phyloP scores from a whole-genome alignment of 2,888 invertebrate genomes.

The Fissipunctia ypsillon region DNA sequence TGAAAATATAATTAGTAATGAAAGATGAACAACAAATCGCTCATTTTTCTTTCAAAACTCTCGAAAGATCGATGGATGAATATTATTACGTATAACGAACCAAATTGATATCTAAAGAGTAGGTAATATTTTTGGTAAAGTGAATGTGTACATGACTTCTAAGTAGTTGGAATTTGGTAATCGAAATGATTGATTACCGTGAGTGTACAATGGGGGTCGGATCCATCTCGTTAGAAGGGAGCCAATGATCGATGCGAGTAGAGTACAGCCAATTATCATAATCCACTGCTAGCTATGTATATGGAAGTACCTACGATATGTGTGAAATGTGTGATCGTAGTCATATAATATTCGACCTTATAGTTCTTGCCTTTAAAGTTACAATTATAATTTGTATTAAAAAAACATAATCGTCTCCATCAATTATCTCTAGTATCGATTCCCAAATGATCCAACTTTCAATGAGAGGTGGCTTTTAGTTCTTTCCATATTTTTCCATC shows the following conservation, averaged over 20 bases:
- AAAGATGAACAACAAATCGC: constrained; percentile 35
- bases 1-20: constrained; percentile 10
- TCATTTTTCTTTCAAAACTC: constrained; percentile 47
- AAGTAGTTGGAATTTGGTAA: constrained; percentile 61
- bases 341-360: too few species aligned
- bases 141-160: constrained; percentile 46
- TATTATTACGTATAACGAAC: constrained; percentile 30
- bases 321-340: neutral
- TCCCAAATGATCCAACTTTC: neutral
- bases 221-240: constrained; percentile 63
- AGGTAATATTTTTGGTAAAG: constrained; percentile 53
- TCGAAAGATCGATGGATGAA: constrained; percentile 46
- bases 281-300: constrained; percentile 44
- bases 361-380: neutral
- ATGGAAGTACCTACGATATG: neutral
- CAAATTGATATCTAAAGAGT: constrained; percentile 33
- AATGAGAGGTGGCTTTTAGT: constrained; percentile 7
- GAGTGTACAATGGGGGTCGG: constrained; percentile 62
- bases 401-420: neutral
- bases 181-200: constrained; percentile 69
- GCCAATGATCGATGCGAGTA: constrained; percentile 69
- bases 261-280: constrained; percentile 70
- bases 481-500: constrained; percentile 4
- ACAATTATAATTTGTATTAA: neutral
- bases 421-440: constrained; percentile 12